phyloP scores from a whole-genome alignment of 1,140 invertebrate genomes.

The Brachionus manjavacas region DNA sequence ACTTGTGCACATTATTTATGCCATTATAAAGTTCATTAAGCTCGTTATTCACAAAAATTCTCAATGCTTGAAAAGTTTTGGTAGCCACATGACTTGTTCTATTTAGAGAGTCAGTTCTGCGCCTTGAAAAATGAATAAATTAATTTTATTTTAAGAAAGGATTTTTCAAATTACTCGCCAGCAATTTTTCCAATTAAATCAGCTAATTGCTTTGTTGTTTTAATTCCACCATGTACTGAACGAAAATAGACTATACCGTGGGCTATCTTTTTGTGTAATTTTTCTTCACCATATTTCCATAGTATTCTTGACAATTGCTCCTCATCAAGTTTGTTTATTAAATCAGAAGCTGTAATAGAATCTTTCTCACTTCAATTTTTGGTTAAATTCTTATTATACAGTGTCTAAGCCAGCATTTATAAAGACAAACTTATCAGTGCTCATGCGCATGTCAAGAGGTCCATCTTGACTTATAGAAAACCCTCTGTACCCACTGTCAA shows the following conservation, averaged over 20 bases:
- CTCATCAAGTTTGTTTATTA: slow-evolving; percentile 73
- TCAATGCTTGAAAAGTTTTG: slow-evolving; percentile 85
- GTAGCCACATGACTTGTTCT: slow-evolving; percentile 75
- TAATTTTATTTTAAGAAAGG: slow-evolving; percentile 1
- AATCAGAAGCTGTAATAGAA: slow-evolving; percentile 70
- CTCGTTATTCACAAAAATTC: slow-evolving; percentile 95
- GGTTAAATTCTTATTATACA: background rate
- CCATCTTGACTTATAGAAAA: slow-evolving; percentile 78
- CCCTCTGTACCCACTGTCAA: slow-evolving; percentile 72
- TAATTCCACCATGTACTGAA: slow-evolving; percentile 71
- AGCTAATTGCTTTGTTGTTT: slow-evolving; percentile 76
- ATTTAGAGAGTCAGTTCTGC: slow-evolving; percentile 65
- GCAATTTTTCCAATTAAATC: slow-evolving; percentile 69
- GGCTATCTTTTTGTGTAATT: slow-evolving; percentile 76
- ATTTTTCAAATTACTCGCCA: slow-evolving; percentile 46
- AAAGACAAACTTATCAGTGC: slow-evolving; percentile 63
- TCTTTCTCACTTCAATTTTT: background rate
- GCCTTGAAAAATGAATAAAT: background rate
- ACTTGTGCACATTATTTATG: slow-evolving; percentile 70
- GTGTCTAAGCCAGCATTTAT: background rate
- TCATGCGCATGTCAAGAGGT: slow-evolving; percentile 92
- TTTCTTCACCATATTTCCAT: slow-evolving; percentile 84
- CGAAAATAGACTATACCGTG: slow-evolving; percentile 77
- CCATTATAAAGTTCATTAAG: slow-evolving; percentile 89
- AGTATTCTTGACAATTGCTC: slow-evolving; percentile 74